These are phyloP conservation scores for Ctenosaura bakeri DNA, from an alignment of 2,797 vertebrate genomes.

Conservation along the genomic window DNA sequence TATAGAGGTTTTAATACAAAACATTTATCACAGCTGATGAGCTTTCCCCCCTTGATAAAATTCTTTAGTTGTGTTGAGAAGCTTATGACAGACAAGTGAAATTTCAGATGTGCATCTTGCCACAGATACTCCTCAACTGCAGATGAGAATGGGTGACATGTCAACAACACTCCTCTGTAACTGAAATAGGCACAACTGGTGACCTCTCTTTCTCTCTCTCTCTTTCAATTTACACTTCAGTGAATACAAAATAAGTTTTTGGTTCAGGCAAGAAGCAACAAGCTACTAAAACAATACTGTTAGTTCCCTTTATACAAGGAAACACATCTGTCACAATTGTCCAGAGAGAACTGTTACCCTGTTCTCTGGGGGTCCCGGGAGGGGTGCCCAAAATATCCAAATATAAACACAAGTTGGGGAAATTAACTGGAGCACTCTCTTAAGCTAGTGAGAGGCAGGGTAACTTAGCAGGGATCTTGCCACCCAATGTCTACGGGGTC, in stretches of 20 bases:
- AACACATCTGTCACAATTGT: background rate
- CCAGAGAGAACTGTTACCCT: rapidly evolving
- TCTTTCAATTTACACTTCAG: background rate
- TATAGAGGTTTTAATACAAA: background rate
- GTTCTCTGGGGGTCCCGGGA: too few relatives aligned
- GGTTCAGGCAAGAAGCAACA: background rate
- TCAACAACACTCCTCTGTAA: background rate
- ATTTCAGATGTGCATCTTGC: background rate
- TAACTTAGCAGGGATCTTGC: too few relatives aligned
- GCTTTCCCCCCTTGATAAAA: background rate
- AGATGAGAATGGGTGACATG: background rate
- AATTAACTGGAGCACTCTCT: too few relatives aligned
- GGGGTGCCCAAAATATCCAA: too few relatives aligned
- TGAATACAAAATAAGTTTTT: background rate
- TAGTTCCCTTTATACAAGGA: conserved; percentile 6
- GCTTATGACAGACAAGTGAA: background rate
- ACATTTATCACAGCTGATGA: background rate
- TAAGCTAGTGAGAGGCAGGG: too few relatives aligned
- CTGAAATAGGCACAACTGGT: background rate
- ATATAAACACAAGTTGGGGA: too few relatives aligned
- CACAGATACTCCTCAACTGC: background rate
- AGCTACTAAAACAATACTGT: background rate
- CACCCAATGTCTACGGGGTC: too few relatives aligned
- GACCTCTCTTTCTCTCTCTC: background rate
- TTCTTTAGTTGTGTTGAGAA: background rate